Evolutionary conservation across 2,113 vertebrate species (phyloP).

Genomic region (Pluvianellus socialis): DNA sequence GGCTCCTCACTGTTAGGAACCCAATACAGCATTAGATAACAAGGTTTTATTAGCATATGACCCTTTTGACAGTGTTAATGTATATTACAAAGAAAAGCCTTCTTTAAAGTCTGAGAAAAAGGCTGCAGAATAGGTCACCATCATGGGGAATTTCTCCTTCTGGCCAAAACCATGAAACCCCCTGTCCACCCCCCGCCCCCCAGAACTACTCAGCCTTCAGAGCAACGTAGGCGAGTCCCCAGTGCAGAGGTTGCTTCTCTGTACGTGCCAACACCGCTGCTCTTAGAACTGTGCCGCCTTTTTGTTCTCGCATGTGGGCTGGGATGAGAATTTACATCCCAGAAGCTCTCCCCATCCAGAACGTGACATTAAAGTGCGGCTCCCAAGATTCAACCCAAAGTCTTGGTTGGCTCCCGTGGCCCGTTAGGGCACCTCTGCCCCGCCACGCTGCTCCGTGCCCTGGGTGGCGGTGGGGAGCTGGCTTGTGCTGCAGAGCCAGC

Average conservation of each 20-base stretch:
- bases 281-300: neutral
- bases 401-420: neutral
- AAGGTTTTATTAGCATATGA: neutral
- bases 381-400: neutral
- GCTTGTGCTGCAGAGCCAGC: neutral
- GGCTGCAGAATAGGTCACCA: neutral
- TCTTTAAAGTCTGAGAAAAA: neutral
- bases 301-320: neutral
- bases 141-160: neutral
- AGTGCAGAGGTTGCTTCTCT: neutral
- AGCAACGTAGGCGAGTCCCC: neutral
- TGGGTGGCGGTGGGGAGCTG: neutral
- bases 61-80: neutral
- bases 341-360: neutral
- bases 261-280: too few species aligned
- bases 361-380: neutral
- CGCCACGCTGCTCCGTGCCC: rapidly evolving
- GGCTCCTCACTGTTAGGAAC: neutral
- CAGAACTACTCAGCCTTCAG: neutral
- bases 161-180: neutral
- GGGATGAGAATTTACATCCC: neutral
- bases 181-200: too few species aligned
- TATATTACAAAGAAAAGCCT: neutral
- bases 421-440: neutral
- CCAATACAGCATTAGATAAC: neutral